Conservation (phyloP, 2,797 vertebrate species). For the Crenichthys baileyi region DNA sequence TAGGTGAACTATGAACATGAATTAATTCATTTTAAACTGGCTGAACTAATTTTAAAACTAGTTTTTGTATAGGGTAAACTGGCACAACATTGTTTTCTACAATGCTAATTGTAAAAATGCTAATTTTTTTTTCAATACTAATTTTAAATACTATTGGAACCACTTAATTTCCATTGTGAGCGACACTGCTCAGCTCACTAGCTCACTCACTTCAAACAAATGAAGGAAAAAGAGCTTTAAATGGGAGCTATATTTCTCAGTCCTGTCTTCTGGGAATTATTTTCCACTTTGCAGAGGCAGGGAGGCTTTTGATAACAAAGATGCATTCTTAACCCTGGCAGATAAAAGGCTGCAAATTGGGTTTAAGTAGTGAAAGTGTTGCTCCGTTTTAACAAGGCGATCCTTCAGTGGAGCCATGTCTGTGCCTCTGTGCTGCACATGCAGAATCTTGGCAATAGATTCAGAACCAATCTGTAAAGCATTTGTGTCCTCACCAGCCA, state of each 20-base stretch:
- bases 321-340: conserved; percentile 15
- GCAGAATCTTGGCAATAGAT: background rate
- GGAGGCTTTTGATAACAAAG: conserved; percentile 11
- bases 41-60: background rate
- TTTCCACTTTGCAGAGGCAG: conserved; percentile 17
- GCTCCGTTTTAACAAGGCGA: conserved; percentile 10
- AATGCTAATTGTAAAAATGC: no score
- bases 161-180: background rate
- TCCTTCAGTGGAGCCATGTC: background rate
- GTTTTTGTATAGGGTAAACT: background rate
- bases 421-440: background rate
- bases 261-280: conserved; percentile 23
- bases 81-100: background rate
- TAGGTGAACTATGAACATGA: background rate
- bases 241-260: background rate
- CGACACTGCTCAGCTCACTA: background rate
- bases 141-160: background rate
- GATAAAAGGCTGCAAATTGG: conserved; percentile 22
- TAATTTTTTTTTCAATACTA: background rate
- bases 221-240: background rate
- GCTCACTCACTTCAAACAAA: conserved; percentile 1
- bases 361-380: conserved; percentile 13
- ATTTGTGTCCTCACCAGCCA: conserved; percentile 1
- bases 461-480: conserved; percentile 2
- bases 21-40: background rate